These are phyloP conservation scores for Atherix ibis DNA, from an alignment of 2,888 invertebrate species.

Conservation along the genomic window DNA sequence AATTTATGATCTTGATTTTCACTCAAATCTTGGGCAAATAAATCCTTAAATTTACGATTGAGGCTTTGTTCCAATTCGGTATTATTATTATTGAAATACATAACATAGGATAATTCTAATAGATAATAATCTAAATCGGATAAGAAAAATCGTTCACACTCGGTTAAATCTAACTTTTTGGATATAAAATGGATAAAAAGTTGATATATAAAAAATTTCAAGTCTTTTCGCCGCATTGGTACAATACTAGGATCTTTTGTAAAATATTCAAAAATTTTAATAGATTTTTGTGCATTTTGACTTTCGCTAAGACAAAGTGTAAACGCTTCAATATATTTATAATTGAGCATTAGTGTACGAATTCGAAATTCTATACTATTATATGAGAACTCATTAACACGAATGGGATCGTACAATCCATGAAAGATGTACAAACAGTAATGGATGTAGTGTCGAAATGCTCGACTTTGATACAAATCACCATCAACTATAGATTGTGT, in stretches of 20 bases:
- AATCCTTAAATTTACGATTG: slow-evolving; percentile 10
- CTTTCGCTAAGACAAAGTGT: slow-evolving; percentile 26
- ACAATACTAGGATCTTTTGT: slow-evolving; percentile 33
- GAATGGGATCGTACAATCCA: slow-evolving; percentile 30
- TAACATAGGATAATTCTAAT: slow-evolving; percentile 28
- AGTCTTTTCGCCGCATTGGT: slow-evolving; percentile 28
- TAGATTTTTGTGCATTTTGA: slow-evolving; percentile 21
- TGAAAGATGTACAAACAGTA: slow-evolving; percentile 33
- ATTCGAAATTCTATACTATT: slow-evolving; percentile 28
- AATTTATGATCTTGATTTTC: slow-evolving; percentile 13
- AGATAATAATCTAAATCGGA: slow-evolving; percentile 31
- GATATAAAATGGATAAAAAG: slow-evolving; percentile 28
- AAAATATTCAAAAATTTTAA: slow-evolving; percentile 32
- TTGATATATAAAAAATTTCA: slow-evolving; percentile 31
- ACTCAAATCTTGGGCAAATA: slow-evolving; percentile 6
- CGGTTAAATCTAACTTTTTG: slow-evolving; percentile 24
- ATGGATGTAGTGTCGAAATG: slow-evolving; percentile 28
- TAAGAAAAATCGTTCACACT: slow-evolving; percentile 30
- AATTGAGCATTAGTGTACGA: slow-evolving; percentile 30
- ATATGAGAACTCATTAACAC: slow-evolving; percentile 23
- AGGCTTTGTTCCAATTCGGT: slow-evolving; percentile 18
- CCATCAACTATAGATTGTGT: background rate
- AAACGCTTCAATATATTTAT: slow-evolving; percentile 31
- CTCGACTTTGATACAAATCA: background rate
- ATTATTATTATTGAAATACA: slow-evolving; percentile 32